Evolutionary conservation across 2,888 invertebrate species (phyloP), one percentile per base, ranked within the genome.

Genomic region (Agonopterix arenella): DNA sequence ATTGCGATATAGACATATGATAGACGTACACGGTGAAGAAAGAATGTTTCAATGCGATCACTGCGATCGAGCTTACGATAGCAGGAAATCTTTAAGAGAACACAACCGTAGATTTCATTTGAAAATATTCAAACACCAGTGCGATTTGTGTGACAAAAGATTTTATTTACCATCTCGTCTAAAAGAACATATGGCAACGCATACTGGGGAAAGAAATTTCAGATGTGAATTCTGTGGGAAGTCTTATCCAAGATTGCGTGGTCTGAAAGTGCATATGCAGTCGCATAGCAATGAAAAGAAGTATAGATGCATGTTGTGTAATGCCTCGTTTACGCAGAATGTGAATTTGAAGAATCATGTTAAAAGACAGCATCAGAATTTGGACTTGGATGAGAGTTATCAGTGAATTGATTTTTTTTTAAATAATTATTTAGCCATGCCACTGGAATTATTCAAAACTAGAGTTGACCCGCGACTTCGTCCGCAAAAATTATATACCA

Each of bases 271-370:
- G 0, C 92, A 92, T 60, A 82, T 90, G 66, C 82, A 91, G 37
- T 88, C 89, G 1, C 92, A 92, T 50, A 84, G 73, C 0, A 84
- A 79, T 0, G 90, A 91, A 50, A 84, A 90, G 50, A 90, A 90
- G n/a, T 90, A 81, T 53, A 76, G 84, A 1, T 92, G 92, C 55
- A 63, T 73, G 0, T 9, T 83, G 43, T 92, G 92, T 52, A 84
- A 73, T 10, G 84, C 90, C 0, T 80, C 90, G 0, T 92, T 91
- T 55, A 89, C 90, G 0, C 91, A 91, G 38, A 89, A 90, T 56
- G 81, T 89, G 5, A 90, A 90, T 58, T 68, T 92, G 53, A 91
- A 90, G 63, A 89, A 89, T 54, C 92, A 92, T 59, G 80, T 91
- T 64, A 91, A 90, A 49, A 71, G 76, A 10, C 80, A 82, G 13